Conservation (phyloP, 2,888 invertebrate genomes). For the Athalia circularis region DNA sequence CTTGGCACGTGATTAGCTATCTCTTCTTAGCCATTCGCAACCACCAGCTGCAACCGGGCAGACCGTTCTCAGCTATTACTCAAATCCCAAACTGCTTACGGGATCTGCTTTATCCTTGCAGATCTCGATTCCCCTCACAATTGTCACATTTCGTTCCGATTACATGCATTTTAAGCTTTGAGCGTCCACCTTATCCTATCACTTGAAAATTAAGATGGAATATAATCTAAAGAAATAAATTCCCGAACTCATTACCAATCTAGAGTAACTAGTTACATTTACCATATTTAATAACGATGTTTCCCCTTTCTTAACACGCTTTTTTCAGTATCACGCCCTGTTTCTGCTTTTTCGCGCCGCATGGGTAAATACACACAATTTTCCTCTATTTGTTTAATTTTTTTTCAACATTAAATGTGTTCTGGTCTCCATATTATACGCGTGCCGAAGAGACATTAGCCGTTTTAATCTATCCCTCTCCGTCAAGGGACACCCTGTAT, state of each 20-base stretch:
- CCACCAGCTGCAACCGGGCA: neutral
- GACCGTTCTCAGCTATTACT: neutral
- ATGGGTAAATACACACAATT: too few relatives aligned
- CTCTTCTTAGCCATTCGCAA: conserved; percentile 1
- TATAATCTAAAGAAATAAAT: too few relatives aligned
- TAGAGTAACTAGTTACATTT: too few relatives aligned
- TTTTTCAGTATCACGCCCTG: too few relatives aligned
- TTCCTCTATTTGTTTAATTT: too few relatives aligned
- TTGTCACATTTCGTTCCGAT: neutral
- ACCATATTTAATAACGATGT: too few relatives aligned
- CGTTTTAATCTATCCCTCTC: neutral
- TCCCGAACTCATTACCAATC: too few relatives aligned
- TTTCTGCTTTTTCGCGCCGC: too few relatives aligned
- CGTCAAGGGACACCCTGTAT: conserved; percentile 1
- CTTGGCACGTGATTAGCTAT: conserved; percentile 34
- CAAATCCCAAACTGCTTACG: conserved; percentile 10
- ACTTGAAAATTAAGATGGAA: too few relatives aligned
- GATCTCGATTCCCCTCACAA: neutral
- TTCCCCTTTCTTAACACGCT: too few relatives aligned
- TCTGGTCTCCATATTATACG: neutral
- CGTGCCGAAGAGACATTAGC: neutral
- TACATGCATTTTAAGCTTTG: neutral
- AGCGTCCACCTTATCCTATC: too few relatives aligned
- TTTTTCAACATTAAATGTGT: neutral
- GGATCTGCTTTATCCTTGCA: neutral